Conservation (phyloP, 1,140 invertebrate species). For the Harlomillsia oculata region DNA sequence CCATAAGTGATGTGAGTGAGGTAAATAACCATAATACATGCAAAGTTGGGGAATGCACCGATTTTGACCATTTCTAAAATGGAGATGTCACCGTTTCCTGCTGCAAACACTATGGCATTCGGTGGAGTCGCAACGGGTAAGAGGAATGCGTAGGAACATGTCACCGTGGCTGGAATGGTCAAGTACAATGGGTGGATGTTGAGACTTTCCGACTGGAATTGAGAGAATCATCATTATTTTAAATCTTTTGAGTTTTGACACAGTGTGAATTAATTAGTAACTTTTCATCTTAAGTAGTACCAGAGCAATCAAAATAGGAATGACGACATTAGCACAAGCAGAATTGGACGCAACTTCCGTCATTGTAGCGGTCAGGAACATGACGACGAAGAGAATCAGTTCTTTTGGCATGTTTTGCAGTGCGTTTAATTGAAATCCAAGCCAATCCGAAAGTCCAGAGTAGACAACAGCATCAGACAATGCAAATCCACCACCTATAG, state of each 20-base stretch:
- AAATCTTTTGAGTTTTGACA: background rate
- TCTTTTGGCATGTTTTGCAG: constrained; percentile 39
- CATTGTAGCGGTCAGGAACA: constrained; percentile 46
- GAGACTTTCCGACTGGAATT: constrained; percentile 49
- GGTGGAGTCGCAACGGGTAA: constrained; percentile 77
- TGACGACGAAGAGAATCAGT: constrained; percentile 41
- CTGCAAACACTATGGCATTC: constrained; percentile 60
- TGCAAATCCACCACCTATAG: constrained; percentile 69
- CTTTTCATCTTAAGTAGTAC: constrained; percentile 40
- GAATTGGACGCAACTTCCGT: constrained; percentile 78
- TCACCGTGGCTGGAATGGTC: constrained; percentile 70
- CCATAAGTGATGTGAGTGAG: constrained; percentile 25
- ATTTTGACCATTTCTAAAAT: constrained; percentile 31
- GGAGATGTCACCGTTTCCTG: constrained; percentile 44
- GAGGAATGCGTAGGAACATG: constrained; percentile 65
- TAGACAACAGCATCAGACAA: constrained; percentile 68
- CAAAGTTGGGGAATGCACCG: constrained; percentile 21
- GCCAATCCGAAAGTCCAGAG: constrained; percentile 62
- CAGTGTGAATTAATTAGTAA: background rate
- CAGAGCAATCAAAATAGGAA: constrained; percentile 70
- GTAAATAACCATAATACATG: constrained; percentile 20
- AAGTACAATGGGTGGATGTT: constrained; percentile 72
- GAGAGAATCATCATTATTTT: background rate
- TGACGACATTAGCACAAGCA: constrained; percentile 70
- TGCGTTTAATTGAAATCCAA: constrained; percentile 51